phyloP scores from a whole-genome alignment of 2,888 invertebrate species.

The Drosophila prolongata region DNA sequence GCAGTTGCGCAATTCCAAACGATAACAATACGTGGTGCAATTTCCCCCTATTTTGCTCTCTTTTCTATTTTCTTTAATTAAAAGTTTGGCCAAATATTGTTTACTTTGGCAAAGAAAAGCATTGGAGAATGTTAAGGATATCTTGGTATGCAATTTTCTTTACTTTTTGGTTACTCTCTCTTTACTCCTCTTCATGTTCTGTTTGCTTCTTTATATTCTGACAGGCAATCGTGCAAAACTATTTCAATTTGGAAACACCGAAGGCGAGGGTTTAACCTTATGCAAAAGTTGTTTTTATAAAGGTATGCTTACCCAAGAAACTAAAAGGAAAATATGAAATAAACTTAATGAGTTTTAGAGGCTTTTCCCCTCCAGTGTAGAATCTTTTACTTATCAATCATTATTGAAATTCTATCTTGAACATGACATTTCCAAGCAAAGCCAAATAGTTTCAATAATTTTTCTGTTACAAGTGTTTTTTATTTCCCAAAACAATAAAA shows the following conservation, averaged over 20 bases:
- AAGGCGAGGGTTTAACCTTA: constrained; percentile 20
- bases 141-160: constrained; percentile 47
- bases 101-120: constrained; percentile 38
- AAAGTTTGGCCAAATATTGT: constrained; percentile 64
- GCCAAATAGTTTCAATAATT: no score
- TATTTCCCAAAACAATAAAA: no score
- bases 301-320: no score
- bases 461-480: no score
- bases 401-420: no score
- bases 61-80: constrained; percentile 63
- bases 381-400: no score
- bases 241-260: constrained; percentile 65
- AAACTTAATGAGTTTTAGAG: no score
- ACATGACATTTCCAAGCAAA: no score
- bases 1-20: constrained; percentile 33
- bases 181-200: no score
- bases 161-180: constrained; percentile 38
- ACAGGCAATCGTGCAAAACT: constrained; percentile 59
- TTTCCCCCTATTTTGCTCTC: background rate
- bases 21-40: constrained; percentile 50
- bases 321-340: no score
- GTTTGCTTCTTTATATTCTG: constrained; percentile 14
- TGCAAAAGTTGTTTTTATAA: constrained; percentile 25
- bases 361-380: background rate
- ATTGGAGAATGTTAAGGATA: constrained; percentile 20